Conservation (phyloP, 2,797 vertebrate genomes). For the Silurus aristotelis region DNA sequence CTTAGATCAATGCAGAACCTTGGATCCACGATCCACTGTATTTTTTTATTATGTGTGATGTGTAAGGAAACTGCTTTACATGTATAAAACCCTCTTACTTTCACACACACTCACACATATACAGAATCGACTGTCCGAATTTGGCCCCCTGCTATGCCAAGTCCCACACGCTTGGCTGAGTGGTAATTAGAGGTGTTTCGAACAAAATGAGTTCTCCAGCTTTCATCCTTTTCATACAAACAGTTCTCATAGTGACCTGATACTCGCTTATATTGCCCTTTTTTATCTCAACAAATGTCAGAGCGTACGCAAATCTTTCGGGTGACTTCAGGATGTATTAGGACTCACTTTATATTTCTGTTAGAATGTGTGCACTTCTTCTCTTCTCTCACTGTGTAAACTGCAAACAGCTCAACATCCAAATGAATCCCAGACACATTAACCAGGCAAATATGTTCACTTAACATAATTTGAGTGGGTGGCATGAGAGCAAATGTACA, state of each 20-base stretch:
- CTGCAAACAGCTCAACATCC: constrained; percentile 44
- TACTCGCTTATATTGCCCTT: neutral
- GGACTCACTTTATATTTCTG: constrained; percentile 40
- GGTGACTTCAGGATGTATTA: constrained; percentile 22
- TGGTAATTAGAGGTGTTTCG: constrained; percentile 36
- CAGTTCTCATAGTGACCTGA: constrained; percentile 14
- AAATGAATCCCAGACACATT: constrained; percentile 53
- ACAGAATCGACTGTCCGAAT: constrained; percentile 3
- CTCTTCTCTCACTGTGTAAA: constrained; percentile 19
- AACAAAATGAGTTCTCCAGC: constrained; percentile 15
- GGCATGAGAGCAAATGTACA: constrained; percentile 52
- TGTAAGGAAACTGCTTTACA: neutral
- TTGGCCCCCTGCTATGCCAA: constrained; percentile 27
- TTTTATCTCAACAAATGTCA: constrained; percentile 33
- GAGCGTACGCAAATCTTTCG: neutral
- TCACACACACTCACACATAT: neutral
- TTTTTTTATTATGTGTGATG: neutral
- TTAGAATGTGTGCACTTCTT: constrained; percentile 2
- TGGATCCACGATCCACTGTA: neutral
- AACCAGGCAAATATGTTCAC: constrained; percentile 58
- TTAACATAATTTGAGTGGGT: constrained; percentile 60
- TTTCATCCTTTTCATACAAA: constrained; percentile 40
- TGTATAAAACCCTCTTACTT: neutral
- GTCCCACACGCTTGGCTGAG: constrained; percentile 52
- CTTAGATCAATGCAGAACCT: neutral